Evolutionary conservation across 2,797 vertebrate genomes (phyloP), one percentile per base, ranked within the genome.

Genomic region (Sebastes aleutianus): DNA sequence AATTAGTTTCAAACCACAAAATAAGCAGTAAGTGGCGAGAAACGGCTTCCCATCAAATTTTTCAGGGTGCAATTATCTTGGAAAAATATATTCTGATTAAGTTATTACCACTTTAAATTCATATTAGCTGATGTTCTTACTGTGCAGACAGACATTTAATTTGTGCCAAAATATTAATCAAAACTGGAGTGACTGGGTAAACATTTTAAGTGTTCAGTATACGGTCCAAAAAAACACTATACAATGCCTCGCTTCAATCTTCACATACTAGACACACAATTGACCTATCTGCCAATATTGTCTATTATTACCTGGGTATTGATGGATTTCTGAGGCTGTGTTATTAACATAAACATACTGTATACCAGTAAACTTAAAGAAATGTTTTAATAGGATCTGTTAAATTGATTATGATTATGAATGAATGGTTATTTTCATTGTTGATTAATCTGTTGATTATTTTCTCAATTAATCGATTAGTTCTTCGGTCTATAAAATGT

Each of bases 1-100:
- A 64, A 88, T 83, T 78, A 71, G 56, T 8, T 76, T 63, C 29
- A 68, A 85, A 79, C 27, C 29, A 62, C 43, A 69, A 73, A 77
- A 70, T 22, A 22, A 78, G 70, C 70, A 63, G 10, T 31, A 64
- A 70, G 58, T 18, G 8, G 64, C 14, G 7, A 29, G 20, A 79
- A 61, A 61, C 10, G 6, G 72, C 29, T 74, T 76, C 22, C 8
- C 24, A 58, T 80, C n/a, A 68, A 43, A 74, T 24, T 70, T 70
- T 63, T 79, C 57, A 69, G 16, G 16, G 10, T 6, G 47, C 39
- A 80, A 34, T 73, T 79, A 71, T 22, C 53, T 39, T 29, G 20
- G 34, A 76, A 86, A 76, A 70, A 75, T 26, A 69, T 34, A 73
- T 73, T 77, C 16, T 64, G 68, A 79, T 32, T 18, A 85, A 76